Base-by-base conservation (phyloP, 2,888 invertebrate genomes). In the Idaea biselata region DNA sequence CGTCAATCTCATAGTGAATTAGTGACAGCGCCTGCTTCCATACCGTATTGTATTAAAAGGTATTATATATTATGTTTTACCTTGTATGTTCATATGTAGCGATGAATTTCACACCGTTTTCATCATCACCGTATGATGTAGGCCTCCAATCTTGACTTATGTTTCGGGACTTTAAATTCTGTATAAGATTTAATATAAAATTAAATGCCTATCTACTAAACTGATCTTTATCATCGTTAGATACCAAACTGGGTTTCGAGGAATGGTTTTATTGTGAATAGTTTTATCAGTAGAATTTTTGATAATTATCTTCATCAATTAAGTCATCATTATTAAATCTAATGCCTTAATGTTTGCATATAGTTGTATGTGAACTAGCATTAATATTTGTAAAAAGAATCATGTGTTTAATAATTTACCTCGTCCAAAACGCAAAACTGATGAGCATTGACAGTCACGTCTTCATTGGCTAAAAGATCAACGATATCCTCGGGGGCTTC, bases 361-460 rank as follows among this genome's bases (percentile, higher is more conserved):
- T 6, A 33, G 7, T 33, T 33, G 5, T 25, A 33, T 33, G 7
- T 3, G 3, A 44, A 14, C 14, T 44, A 44, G 44, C 11, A 44
- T 7, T 3, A 11, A 44, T 44, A 8, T 8, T 44, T 44, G 14
- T 44, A 44, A 44, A 8, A 32, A 8, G 1, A 32, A n/a, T 25
- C 1, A 14, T 44, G 2, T 3, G 11, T 14, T 14, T 44, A 3
- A 14, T 44, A 14, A 14, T 8, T 64, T 71, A 95, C 95, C 71
- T 93, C 83, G 69, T 94, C 89, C 0, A 95, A 94, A 18, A 96
- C 88, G 76, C 97, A 97, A 75, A 86, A 95, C 44, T 91, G 84
- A 82, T 97, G 98, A 76, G 93, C 95, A 84, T 97, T 97, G 0
- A 94, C 93, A 0, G 97, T 97, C 0, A 97, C 94, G 60, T 95